Evolutionary conservation across 2,797 vertebrate genomes (phyloP).

Genomic region (Spizella passerina): DNA sequence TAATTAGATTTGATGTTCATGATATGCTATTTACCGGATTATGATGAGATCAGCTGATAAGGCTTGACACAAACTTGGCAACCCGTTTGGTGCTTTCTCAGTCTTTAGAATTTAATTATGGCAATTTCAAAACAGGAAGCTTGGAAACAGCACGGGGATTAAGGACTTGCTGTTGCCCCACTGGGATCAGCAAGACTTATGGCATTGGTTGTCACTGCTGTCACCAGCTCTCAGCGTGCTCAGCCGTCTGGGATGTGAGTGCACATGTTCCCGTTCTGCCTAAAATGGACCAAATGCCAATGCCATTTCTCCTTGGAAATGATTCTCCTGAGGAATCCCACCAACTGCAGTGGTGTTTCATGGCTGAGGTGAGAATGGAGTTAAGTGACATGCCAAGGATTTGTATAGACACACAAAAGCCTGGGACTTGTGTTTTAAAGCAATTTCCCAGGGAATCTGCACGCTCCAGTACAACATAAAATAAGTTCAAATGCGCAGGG

Average conservation of each 20-base stretch:
- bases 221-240: neutral
- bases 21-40: conserved; percentile 66
- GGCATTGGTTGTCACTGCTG: neutral
- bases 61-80: conserved; percentile 72
- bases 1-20: conserved; percentile 68
- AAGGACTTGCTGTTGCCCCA: conserved; percentile 22
- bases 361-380: neutral
- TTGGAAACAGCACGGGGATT: conserved; percentile 8
- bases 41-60: conserved; percentile 68
- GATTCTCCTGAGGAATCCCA: neutral
- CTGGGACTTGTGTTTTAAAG: neutral
- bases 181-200: neutral
- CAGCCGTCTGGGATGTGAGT: neutral
- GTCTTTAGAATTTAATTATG: conserved; percentile 65
- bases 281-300: neutral
- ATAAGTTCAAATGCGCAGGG: neutral
- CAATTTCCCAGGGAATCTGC: neutral
- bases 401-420: neutral
- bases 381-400: neutral
- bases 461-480: neutral
- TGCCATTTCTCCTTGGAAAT: neutral
- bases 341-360: neutral
- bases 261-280: neutral
- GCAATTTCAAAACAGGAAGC: conserved; percentile 64
- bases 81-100: conserved; percentile 39